phyloP scores from a whole-genome alignment of 2,113 vertebrate species.

The Centropus bengalensis region DNA sequence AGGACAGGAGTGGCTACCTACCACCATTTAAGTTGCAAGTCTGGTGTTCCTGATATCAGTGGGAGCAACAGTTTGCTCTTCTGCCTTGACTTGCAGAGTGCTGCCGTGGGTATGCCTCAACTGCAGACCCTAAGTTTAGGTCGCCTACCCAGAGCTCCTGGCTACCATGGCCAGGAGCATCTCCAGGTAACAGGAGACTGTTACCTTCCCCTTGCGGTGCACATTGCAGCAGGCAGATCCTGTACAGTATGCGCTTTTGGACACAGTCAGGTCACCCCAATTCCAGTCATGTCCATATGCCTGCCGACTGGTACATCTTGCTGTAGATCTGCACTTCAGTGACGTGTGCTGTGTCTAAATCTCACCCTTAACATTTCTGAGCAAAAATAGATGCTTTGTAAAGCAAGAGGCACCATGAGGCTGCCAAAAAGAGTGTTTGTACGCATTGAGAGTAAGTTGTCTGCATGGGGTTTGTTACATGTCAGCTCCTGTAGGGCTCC shows the following conservation, averaged over 20 bases:
- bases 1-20: neutral
- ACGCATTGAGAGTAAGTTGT: neutral
- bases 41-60: neutral
- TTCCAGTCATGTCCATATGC: neutral
- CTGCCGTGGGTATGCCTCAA: neutral
- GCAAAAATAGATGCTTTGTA: neutral
- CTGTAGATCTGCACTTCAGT: neutral
- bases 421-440: neutral
- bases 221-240: neutral
- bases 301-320: neutral
- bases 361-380: neutral
- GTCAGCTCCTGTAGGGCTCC: neutral
- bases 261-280: neutral
- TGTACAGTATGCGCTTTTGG: neutral
- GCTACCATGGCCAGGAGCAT: neutral
- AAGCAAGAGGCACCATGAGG: neutral
- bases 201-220: neutral
- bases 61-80: neutral
- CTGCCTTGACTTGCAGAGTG: neutral
- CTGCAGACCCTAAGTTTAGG: neutral
- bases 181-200: neutral
- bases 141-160: neutral
- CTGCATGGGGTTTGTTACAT: fast-evolving
- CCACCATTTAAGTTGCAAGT: neutral
- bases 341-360: neutral